Evolutionary conservation across 2,113 vertebrate genomes (phyloP), one percentile per base, ranked within the genome.

Genomic region (Corythoichthys haematopterus): DNA sequence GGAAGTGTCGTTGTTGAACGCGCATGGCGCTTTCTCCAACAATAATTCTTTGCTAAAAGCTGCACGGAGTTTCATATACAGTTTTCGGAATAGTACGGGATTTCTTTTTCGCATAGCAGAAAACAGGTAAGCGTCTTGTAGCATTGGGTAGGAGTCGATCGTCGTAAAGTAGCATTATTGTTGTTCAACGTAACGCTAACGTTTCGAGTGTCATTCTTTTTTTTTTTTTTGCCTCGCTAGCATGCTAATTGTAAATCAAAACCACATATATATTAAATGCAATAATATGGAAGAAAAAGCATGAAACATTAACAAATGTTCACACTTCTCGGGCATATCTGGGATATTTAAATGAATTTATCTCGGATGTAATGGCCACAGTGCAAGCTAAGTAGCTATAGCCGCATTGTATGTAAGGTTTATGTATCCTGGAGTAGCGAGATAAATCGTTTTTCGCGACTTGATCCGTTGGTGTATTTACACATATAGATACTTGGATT

Each of bases 1-100:
- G 76, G 83, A 77, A 68, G 64, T 20, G 35, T 28, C 37, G 0
- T 58, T 38, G 33, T 13, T 1, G 20, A 28, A 43, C 63, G 50
- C 81, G 88, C 88, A 90, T 90, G 88, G 85, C 79, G 81, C 40
- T 74, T 28, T 60, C 78, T 79, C 55, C 45, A 52, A 71, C 68
- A 69, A 65, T 60, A 78, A 70, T 64, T 15, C 73, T 7, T 35
- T 0, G 64, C 4, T 74, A 35, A 71, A 62, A 3, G 72, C 3
- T 55, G 4, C 16, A 3, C 2, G 0, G 16, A 48, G 35, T 65
- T 69, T 65, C 38, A 13, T 14, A 10, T 46, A 35, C 11, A 35
- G 33, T 9, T 3, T 48, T 64, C 20, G 2, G 4, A 14, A 51
- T 12, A 16, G 1, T 40, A 35, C 64, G 50, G 33, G 0, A 1